Evolutionary conservation across 2,797 vertebrate genomes (phyloP), one percentile per base, ranked within the genome.

Genomic region (Bovichtus diacanthus): DNA sequence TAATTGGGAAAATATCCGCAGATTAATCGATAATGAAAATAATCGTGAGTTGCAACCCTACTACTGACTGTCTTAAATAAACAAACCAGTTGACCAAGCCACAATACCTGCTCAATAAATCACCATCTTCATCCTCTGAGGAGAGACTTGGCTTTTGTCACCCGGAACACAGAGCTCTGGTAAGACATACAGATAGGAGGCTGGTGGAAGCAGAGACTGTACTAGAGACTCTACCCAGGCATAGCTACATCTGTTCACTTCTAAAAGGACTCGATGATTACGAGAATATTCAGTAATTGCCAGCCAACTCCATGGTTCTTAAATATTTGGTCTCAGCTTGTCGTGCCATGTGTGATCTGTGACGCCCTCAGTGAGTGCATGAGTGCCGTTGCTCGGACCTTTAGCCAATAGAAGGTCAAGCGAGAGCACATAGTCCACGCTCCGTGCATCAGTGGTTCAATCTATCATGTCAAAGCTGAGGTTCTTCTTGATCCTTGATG

Each of bases 351-450:
- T 77, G 61, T 74, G 74, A 70, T 80, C 46, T 21, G 56, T 46
- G 75, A 54, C 9, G 6, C 29, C 86, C 87, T 75, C 9, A 41
- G 87, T 86, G 89, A 85, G 63, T 6, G 49, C 56, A 50, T 69
- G 88, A 83, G 90, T 77, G 74, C 74, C 82, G 47, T 74, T 9
- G 6, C 41, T 54, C 3, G 25, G 66, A 80, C 81, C 77, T 78
- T 74, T 61, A 62, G 29, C 80, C 80, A 75, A 84, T 73, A 71
- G 63, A 68, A 89, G 90, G 91, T 92, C 90, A 91, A 91, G 81
- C 47, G 59, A 84, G 83, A 85, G 76, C 80, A 74, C 63, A 39
- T 41, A 43, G 80, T 84, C 74, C 83, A 83, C 65, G 61, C 87
- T 86, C 70, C 47, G n/a, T n/a, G 53, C 82, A 82, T 88, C 85